phyloP scores from a whole-genome alignment of 2,888 invertebrate genomes.

The Mayetiola destructor region DNA sequence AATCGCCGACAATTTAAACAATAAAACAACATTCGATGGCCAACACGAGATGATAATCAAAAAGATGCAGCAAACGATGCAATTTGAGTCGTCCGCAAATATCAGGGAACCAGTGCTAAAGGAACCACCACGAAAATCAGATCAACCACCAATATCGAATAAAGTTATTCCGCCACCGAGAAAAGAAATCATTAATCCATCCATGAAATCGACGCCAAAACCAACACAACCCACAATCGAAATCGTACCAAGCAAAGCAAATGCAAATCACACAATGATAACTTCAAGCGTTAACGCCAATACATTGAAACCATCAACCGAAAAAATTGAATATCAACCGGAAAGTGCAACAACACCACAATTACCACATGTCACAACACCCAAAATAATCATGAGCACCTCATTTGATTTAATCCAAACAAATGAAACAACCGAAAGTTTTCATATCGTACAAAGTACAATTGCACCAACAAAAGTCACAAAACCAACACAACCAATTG shows the following conservation, averaged over 20 bases:
- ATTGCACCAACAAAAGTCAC: slow-evolving; percentile 17
- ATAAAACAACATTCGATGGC: background rate
- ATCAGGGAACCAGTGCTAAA: background rate
- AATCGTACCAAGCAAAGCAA: too few species aligned
- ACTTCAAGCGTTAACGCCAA: too few species aligned
- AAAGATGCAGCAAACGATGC: background rate
- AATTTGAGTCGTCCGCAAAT: background rate
- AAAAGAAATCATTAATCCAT: too few species aligned
- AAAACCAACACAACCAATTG: slow-evolving; percentile 15
- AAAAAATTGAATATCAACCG: background rate
- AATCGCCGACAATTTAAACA: background rate
- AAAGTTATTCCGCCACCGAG: too few species aligned
- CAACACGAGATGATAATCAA: background rate
- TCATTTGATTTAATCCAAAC: slow-evolving; percentile 16
- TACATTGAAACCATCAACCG: background rate
- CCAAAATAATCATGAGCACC: background rate
- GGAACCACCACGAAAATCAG: background rate
- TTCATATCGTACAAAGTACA: background rate
- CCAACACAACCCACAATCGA: background rate
- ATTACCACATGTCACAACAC: slow-evolving; percentile 15
- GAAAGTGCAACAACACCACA: slow-evolving; percentile 21
- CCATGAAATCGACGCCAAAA: background rate
- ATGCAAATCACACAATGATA: too few species aligned
- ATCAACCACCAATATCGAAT: background rate
- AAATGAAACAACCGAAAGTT: background rate